Evolutionary conservation across 2,113 vertebrate species (phyloP), one percentile per base, ranked within the genome.

Genomic region (Nansenia antarctica): DNA sequence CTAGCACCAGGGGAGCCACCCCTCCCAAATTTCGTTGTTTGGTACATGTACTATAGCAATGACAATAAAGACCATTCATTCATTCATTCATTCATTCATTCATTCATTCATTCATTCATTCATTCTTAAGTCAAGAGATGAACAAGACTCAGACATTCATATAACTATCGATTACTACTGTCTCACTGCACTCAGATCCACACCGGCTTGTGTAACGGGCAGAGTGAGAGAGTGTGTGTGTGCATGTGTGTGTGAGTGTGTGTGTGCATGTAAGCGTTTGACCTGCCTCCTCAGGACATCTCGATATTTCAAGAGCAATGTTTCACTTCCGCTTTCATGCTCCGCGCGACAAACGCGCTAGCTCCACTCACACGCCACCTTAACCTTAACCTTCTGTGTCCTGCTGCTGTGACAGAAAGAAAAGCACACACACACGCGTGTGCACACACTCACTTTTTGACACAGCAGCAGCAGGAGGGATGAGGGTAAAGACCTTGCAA

Each of bases 361-460:
- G 2, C 20, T 22, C 15, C 15, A 20, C 11, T 42, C 26, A n/a
- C 15, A 47, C 15, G 37, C 15, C 42, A 27, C 29, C 5, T 31
- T 65, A 27, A 66, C 31, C 52, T 57, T 11, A 18, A 47, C 6
- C 12, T 15, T 18, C 20, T 58, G 35, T 58, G 54, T 39, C 22
- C 30, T 9, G 26, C 42, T 39, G 31, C 18, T 8, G n/a, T 11
- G 22, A 22, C 42, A 35, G 14, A 24, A 20, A 14, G 12, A n/a
- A 26, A 12, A 2, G 14, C 30, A 66, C 64, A 32, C 26, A 65
- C 29, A 54, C 63, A 49, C 64, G 32, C 64, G 37, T 47, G 54
- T 47, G 54, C 58, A 70, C 59, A 69, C 42, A 62, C 58, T 61
- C 67, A 69, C 58, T 35, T 31, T 34, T 26, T 54, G 6, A 61